Base-by-base conservation (phyloP, 2,113 vertebrate genomes). In the Callopanchax toddi region DNA sequence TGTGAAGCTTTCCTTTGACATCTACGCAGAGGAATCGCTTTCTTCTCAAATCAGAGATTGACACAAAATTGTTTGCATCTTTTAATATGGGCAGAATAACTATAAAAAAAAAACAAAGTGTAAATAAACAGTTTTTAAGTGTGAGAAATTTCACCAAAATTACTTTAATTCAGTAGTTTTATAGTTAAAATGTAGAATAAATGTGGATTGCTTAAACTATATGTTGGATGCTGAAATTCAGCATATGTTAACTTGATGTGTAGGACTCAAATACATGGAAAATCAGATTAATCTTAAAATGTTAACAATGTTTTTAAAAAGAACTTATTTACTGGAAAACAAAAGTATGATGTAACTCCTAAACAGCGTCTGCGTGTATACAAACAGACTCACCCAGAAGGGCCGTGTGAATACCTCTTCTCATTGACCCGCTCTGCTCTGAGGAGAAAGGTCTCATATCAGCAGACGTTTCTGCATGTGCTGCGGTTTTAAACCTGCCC, bases 1-100 rank as follows among this genome's bases (percentile, higher is more conserved):
- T 91, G 75, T 93, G 90, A 39, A 93, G 81, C 17, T 89, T 78
- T 79, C 94, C 94, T 16, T 68, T 73, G 2, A n/a, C 29, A 60
- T 95, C 92, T 92, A 94, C 90, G 2, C 95, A 97, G 0, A 98
- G 84, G 61, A 93, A 93, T 1, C 59, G 65, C 15, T 90, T 90
- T 12, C 89, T 94, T 80, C 92, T 94, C 70, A 94, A 85, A 4
- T 94, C 93, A 8, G 86, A 93, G 80, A 95, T 92, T 64, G 92
- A 90, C 51, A 95, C 93, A 4, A 86, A 87, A 67, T 92, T 93
- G 20, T 86, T 81, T 13, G 75, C 68, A 36, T 91, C 88, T 0
- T 90, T 89, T 67, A 82, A 91, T 71, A 92, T 87, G 77, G 91
- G 87, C 32, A 94, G 39, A 74, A 84, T 21, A 54, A 83, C 81